A percentile compares a stretch with the other conserved stretches of the same genome.
Evolutionary conservation across 2,888 invertebrate genomes (phyloP).

Genomic region (Phengaris arion): DNA sequence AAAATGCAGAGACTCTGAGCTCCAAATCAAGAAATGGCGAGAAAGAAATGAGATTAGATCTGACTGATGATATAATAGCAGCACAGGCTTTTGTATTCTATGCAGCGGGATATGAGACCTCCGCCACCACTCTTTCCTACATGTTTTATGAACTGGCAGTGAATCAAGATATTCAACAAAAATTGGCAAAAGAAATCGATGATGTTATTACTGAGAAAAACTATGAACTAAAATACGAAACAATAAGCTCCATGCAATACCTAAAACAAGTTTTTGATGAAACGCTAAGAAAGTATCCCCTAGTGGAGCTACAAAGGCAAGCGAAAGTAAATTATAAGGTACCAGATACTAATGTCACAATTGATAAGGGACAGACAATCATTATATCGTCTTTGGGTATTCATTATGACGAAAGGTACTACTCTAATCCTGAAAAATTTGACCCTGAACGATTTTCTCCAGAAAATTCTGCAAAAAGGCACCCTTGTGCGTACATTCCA

Average conservation of each 20-base stretch:
- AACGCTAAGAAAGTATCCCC: conserved; percentile 66
- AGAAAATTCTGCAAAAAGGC: conserved; percentile 49
- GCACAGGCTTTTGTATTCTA: conserved; percentile 68
- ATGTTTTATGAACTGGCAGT: conserved; percentile 55
- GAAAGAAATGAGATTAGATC: conserved; percentile 43
- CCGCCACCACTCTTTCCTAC: conserved; percentile 59
- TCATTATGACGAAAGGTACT: conserved; percentile 63
- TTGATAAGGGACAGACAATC: conserved; percentile 54
- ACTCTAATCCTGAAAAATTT: conserved; percentile 64
- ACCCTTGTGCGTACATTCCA: conserved; percentile 58
- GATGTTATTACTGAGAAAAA: conserved; percentile 47
- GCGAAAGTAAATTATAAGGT: conserved; percentile 53
- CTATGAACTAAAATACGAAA: conserved; percentile 57
- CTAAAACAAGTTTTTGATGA: conserved; percentile 57
- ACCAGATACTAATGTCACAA: conserved; percentile 52
- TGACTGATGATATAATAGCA: conserved; percentile 53
- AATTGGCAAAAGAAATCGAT: conserved; percentile 52
- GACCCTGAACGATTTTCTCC: conserved; percentile 67
- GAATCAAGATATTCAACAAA: conserved; percentile 59
- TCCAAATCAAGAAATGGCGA: conserved; percentile 30
- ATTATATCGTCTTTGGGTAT: conserved; percentile 57
- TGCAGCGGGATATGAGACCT: conserved; percentile 67
- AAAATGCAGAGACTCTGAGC: conserved; percentile 8
- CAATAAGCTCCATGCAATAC: conserved; percentile 58
- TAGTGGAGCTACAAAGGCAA: conserved; percentile 58